Evolutionary conservation across 2,113 vertebrate species (phyloP).

Genomic region (Mohoua ochrocephala): DNA sequence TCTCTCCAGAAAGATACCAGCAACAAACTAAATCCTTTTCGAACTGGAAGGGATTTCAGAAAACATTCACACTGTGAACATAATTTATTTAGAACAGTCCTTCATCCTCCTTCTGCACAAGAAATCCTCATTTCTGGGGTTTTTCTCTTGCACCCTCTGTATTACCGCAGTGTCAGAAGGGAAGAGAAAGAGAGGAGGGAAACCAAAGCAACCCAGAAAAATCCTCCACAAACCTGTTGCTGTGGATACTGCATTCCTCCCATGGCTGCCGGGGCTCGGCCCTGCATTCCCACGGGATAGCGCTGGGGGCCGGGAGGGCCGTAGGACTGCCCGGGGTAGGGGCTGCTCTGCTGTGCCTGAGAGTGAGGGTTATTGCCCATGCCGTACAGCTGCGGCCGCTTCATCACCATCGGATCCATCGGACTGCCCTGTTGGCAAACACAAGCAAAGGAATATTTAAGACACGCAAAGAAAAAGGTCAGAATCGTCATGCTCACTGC

Average conservation of each 20-base stretch:
- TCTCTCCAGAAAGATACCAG: background rate
- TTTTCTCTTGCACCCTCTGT: background rate
- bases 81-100: background rate
- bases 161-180: background rate
- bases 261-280: slow-evolving; percentile 85
- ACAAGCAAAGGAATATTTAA: background rate
- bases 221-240: slow-evolving; percentile 85
- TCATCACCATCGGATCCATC: slow-evolving; percentile 97
- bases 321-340: slow-evolving; percentile 88
- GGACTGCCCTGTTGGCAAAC: slow-evolving; percentile 81
- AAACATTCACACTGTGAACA: background rate
- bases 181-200: background rate
- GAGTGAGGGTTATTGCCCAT: slow-evolving; percentile 89
- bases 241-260: slow-evolving; percentile 90
- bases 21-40: background rate
- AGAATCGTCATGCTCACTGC: background rate
- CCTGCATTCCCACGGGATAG: slow-evolving; percentile 89
- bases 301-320: slow-evolving; percentile 86
- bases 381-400: slow-evolving; percentile 92
- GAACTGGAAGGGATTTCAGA: background rate
- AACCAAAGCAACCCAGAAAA: background rate
- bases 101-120: background rate
- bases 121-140: background rate
- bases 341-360: slow-evolving; percentile 82
- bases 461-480: background rate